phyloP scores from a whole-genome alignment of 1,140 invertebrate species.

The Neodiprion pinetum region DNA sequence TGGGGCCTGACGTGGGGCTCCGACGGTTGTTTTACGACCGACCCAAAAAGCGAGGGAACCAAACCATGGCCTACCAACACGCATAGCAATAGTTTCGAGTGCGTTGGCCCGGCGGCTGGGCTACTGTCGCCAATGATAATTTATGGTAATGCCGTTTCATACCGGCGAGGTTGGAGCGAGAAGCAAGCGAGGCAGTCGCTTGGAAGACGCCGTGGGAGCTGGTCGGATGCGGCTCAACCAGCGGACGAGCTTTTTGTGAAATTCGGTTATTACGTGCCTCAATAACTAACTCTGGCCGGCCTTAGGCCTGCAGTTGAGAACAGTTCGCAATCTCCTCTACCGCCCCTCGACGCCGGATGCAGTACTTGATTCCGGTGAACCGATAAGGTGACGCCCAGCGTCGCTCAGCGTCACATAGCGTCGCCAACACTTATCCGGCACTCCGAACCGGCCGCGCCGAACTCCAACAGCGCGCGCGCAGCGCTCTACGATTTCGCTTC shows the following conservation, averaged over 20 bases:
- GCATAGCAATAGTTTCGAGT: background rate
- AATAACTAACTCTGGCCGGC: no score
- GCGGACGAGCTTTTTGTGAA: no score
- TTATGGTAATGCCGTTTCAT: constrained; percentile 62
- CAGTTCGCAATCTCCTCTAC: constrained; percentile 21
- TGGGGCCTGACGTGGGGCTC: background rate
- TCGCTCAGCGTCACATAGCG: constrained; percentile 32
- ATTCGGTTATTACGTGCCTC: no score
- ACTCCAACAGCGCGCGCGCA: constrained; percentile 19
- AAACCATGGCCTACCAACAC: background rate
- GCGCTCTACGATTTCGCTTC: constrained; percentile 18
- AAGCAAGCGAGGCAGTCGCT: constrained; percentile 51
- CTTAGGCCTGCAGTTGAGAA: no score
- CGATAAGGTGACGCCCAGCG: constrained; percentile 52
- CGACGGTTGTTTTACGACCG: background rate
- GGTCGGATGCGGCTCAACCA: constrained; percentile 41
- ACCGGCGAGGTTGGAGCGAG: constrained; percentile 46
- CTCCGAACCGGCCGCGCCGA: constrained; percentile 13
- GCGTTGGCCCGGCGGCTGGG: constrained; percentile 21
- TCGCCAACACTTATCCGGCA: constrained; percentile 30
- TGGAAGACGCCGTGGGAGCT: constrained; percentile 45
- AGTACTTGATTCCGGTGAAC: background rate
- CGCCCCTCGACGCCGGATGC: constrained; percentile 13
- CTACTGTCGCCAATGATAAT: constrained; percentile 62
- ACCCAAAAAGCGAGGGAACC: background rate